Evolutionary conservation across 1,140 invertebrate species (phyloP).

Genomic region (Periplaneta americana): DNA sequence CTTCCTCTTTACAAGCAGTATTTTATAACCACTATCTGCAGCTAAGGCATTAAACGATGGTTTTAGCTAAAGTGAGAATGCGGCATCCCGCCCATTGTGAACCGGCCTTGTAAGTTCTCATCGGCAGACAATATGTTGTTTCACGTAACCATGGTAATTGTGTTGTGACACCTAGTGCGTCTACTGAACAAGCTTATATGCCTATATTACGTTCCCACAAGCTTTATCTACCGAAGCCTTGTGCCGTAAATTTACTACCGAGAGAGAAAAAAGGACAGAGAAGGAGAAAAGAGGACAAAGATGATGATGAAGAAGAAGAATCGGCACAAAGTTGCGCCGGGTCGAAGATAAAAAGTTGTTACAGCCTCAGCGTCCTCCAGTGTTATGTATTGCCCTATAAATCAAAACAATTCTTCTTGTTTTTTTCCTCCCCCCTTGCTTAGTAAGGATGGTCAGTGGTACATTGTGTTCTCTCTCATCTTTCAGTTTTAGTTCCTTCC

Average conservation of each 20-base stretch:
- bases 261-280: neutral
- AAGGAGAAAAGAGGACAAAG: neutral
- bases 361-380: neutral
- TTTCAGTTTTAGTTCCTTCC: neutral
- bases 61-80: too few relatives aligned
- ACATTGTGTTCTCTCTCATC: neutral
- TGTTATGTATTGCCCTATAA: constrained; percentile 10
- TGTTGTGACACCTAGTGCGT: neutral
- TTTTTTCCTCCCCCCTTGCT: neutral
- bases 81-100: too few relatives aligned
- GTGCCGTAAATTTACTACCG: neutral
- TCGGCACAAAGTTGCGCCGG: constrained; percentile 8
- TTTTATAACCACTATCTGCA: too few relatives aligned
- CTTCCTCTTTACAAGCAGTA: too few relatives aligned
- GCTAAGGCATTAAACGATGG: too few relatives aligned
- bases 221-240: neutral
- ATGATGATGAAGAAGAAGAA: neutral
- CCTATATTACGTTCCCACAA: neutral
- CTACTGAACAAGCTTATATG: neutral
- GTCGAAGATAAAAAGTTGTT: constrained; percentile 10
- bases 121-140: too few relatives aligned
- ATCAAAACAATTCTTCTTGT: constrained; percentile 1
- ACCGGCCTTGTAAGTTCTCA: too few relatives aligned
- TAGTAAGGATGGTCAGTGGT: neutral
- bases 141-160: neutral